Base-by-base conservation (phyloP, 2,113 vertebrate genomes). In the Cyanoderma ruficeps region DNA sequence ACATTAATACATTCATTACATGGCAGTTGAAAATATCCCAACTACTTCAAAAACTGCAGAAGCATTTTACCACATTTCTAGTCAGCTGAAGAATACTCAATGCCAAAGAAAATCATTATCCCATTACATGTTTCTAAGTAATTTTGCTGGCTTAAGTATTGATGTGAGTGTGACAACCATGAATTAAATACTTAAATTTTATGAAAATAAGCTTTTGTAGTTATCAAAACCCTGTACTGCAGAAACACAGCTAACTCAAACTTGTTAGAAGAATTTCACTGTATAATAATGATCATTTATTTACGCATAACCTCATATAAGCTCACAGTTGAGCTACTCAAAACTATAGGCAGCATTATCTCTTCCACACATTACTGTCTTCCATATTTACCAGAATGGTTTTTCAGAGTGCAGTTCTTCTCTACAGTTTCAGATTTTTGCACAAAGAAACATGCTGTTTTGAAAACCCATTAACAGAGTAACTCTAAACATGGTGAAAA, bases 161-260 rank as follows among this genome's bases (percentile, higher is more conserved):
- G 10, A 63, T 63, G 49, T n/a, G 31, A 79, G 7, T 31, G 27
- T 86, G 46, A 76, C 11, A 57, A 42, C 12, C 67, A 52, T 12
- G 2, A 68, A 53, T 50, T 90, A 70, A 79, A 63, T 35, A 64
- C 21, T 72, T 56, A 44, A 28, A 7, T 65, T 72, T 80, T 72
- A 33, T 83, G 24, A 77, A 64, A 83, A 52, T 15, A 27, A 65
- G 13, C 3, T 9, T 88, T 83, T 61, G 16, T 64, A 50, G 39
- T 39, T 39, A 35, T 24, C 18, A 44, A 69, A 89, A 68, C 7
- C 27, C 5, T 52, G 35, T 50, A 33, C 14, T 0, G 0, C 30
- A 83, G 46, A 83, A 60, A 24, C 27, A 80, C 6, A 18, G 28
- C 13, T 61, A 65, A 69, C 37, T 61, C 22, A 81, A 41, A 61